phyloP scores from a whole-genome alignment of 2,113 vertebrate genomes.

The Zingel zingel region DNA sequence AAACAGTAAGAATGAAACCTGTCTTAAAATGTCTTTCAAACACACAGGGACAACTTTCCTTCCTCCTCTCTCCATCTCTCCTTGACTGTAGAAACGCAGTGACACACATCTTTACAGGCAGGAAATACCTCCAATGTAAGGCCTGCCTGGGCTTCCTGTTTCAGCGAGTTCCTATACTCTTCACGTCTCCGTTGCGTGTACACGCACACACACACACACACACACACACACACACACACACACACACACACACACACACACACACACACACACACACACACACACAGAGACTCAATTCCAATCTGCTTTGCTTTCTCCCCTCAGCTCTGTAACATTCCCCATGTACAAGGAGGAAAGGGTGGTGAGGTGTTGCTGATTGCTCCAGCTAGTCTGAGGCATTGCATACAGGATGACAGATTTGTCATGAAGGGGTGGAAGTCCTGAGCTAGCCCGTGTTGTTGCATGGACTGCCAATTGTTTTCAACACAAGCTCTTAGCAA shows the following conservation, averaged over 20 bases:
- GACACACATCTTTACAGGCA: constrained; percentile 78
- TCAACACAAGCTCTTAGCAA: constrained; percentile 78
- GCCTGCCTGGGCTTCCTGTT: constrained; percentile 76
- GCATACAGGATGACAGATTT: constrained; percentile 65
- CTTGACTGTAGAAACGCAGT: constrained; percentile 44
- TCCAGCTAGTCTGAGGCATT: constrained; percentile 48
- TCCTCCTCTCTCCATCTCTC: constrained; percentile 15
- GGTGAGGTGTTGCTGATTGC: constrained; percentile 63
- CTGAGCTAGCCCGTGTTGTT: constrained; percentile 51
- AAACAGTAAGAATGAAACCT: constrained; percentile 40
- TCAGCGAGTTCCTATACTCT: constrained; percentile 39
- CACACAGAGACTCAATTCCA: constrained; percentile 4
- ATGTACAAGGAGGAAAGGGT: constrained; percentile 55
- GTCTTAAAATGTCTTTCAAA: constrained; percentile 33
- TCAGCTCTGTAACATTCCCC: constrained; percentile 57
- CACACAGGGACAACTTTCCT: constrained; percentile 18
- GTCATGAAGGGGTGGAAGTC: constrained; percentile 70
- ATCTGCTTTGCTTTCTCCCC: constrained; percentile 10
- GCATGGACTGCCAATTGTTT: constrained; percentile 73
- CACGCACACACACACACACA: constrained; percentile 24
- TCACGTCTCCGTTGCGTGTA: constrained; percentile 15
- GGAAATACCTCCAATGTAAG: constrained; percentile 83
- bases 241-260: constrained; percentile 21
- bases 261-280: constrained; percentile 33
- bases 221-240: constrained; percentile 29